phyloP scores from a whole-genome alignment of 2,113 vertebrate species.

The Sinosuthora webbiana region DNA sequence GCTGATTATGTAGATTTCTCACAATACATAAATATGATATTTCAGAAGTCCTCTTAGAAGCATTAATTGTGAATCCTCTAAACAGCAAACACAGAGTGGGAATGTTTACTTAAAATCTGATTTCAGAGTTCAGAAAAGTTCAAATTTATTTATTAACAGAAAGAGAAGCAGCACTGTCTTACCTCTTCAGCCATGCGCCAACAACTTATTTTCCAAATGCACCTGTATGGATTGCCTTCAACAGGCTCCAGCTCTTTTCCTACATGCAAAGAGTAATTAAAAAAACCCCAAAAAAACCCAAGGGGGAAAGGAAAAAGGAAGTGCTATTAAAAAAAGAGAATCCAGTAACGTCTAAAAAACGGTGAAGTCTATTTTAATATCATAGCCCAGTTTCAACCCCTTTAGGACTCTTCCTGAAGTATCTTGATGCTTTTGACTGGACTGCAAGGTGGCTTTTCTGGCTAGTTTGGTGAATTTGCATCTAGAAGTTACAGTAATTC shows the following conservation, averaged over 20 bases:
- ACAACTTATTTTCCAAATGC: constrained; percentile 95
- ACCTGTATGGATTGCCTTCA: constrained; percentile 92
- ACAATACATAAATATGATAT: not conserved
- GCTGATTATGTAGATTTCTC: not conserved
- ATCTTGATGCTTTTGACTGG: not conserved
- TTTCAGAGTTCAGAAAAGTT: not conserved
- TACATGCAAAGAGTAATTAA: constrained; percentile 38
- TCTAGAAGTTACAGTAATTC: not conserved
- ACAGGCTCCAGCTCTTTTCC: constrained; percentile 83
- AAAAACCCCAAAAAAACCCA: not conserved
- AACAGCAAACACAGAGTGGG: not conserved
- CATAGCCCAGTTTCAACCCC: not conserved
- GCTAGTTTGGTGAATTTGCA: not conserved
- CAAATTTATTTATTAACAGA: not conserved
- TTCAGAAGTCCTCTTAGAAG: not conserved
- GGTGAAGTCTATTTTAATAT: not conserved
- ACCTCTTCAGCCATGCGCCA: constrained; percentile 98
- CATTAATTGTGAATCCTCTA: not conserved
- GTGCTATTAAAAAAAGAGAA: not conserved
- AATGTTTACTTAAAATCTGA: not conserved
- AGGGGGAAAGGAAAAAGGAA: not conserved
- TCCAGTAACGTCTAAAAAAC: not conserved
- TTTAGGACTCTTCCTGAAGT: not conserved
- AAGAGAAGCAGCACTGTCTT: constrained; percentile 32
- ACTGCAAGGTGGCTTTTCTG: not conserved